Conservation (phyloP, 2,888 invertebrate genomes). For the Erebia ligea region DNA sequence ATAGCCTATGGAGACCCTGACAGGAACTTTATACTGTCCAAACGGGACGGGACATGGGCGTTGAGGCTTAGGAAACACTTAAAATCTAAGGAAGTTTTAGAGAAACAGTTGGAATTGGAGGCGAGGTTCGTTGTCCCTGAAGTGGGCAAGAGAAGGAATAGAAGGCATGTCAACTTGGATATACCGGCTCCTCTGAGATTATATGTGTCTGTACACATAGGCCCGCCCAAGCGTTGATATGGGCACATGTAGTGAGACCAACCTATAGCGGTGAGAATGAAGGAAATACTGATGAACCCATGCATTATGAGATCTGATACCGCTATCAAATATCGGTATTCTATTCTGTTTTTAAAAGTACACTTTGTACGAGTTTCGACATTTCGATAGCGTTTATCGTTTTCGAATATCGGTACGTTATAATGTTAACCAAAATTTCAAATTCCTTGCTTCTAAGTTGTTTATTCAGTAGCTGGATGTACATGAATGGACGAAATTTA, state of each 20-base stretch:
- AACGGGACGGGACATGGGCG: constrained; percentile 71
- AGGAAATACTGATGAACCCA: neutral
- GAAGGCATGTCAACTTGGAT: constrained; percentile 48
- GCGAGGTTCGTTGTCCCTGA: constrained; percentile 66
- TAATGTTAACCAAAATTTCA: too few species aligned
- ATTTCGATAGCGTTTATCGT: too few species aligned
- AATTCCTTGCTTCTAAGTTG: too few species aligned
- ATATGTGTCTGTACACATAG: constrained; percentile 67
- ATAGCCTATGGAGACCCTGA: constrained; percentile 65
- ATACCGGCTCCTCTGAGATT: constrained; percentile 65
- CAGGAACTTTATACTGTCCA: constrained; percentile 63
- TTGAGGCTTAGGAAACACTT: constrained; percentile 63
- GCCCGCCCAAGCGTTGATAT: constrained; percentile 52
- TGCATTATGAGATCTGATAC: neutral
- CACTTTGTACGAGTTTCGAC: too few species aligned
- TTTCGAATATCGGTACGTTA: too few species aligned
- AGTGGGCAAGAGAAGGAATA: constrained; percentile 41
- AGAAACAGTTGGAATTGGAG: constrained; percentile 69
- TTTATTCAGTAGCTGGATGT: too few species aligned
- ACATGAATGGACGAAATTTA: too few species aligned
- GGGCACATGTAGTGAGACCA: constrained; percentile 24
- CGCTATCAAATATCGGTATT: neutral
- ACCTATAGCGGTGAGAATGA: constrained; percentile 14
- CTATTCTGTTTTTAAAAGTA: neutral
- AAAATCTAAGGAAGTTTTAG: constrained; percentile 49